Percentiles rank a stretch among this genome's conserved stretches.
These are phyloP conservation scores for Cyphomyrmex costatus DNA, from an alignment of 1,140 invertebrate genomes.

Conservation along the genomic window DNA sequence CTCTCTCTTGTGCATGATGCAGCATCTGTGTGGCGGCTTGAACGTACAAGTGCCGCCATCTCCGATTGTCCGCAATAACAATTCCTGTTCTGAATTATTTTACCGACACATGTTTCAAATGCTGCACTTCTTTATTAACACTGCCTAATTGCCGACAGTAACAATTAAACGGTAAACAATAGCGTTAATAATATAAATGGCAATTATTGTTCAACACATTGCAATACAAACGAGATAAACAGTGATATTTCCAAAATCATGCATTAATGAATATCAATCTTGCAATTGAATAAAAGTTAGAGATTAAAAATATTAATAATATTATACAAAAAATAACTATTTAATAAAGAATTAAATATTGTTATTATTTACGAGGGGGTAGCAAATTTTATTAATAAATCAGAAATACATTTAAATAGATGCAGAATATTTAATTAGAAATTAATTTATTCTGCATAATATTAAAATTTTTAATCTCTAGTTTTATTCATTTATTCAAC, in stretches of 20 bases:
- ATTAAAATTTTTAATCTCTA: too few relatives aligned
- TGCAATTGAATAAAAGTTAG: neutral
- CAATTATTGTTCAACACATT: neutral
- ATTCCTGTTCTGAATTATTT: neutral
- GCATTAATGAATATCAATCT: neutral
- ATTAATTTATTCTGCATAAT: too few relatives aligned
- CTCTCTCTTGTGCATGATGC: neutral
- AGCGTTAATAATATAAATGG: neutral
- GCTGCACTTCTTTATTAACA: neutral
- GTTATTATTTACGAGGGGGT: neutral
- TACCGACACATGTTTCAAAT: slow-evolving; percentile 14
- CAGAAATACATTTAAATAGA: slow-evolving; percentile 4
- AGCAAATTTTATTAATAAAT: neutral
- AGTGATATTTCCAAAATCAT: neutral
- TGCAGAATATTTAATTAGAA: too few relatives aligned
- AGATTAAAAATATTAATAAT: too few relatives aligned
- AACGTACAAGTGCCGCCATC: neutral
- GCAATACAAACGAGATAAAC: neutral
- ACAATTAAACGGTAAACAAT: neutral
- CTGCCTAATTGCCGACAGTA: neutral
- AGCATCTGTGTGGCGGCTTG: neutral
- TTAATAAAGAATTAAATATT: too few relatives aligned
- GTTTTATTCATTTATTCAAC: too few relatives aligned
- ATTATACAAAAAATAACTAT: too few relatives aligned
- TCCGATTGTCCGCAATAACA: neutral